Percentiles rank a stretch among this genome's conserved stretches.
phyloP scores from a whole-genome alignment of 2,888 invertebrate genomes.

The Spodoptera exigua region DNA sequence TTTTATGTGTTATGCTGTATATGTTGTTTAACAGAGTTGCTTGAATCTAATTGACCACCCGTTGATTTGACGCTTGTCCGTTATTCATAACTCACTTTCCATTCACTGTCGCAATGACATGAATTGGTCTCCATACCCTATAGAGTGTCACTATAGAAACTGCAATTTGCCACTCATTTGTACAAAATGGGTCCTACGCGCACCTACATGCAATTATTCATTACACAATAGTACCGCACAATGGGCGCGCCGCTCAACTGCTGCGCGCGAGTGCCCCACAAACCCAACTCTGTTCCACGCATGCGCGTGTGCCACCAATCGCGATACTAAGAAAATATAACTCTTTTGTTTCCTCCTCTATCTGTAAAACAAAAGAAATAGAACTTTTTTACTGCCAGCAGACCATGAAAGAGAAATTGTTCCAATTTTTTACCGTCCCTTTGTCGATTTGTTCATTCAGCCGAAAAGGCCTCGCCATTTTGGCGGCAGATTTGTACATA shows the following conservation, averaged over 20 bases:
- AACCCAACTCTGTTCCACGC: slow-evolving; percentile 65
- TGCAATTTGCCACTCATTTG: slow-evolving; percentile 30
- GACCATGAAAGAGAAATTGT: slow-evolving; percentile 14
- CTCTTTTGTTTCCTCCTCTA: slow-evolving; percentile 13
- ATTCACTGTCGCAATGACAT: slow-evolving; percentile 10
- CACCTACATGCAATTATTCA: slow-evolving; percentile 68
- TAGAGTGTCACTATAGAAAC: slow-evolving; percentile 15
- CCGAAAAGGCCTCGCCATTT: slow-evolving; percentile 11
- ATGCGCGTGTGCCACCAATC: slow-evolving; percentile 25
- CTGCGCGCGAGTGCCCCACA: slow-evolving; percentile 74
- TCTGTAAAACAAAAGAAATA: background rate
- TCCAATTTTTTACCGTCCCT: slow-evolving; percentile 22
- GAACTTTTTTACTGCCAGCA: background rate
- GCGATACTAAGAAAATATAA: slow-evolving; percentile 38
- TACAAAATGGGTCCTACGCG: slow-evolving; percentile 31
- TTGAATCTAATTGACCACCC: slow-evolving; percentile 29
- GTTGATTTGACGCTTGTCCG: background rate
- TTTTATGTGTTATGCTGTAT: too few species aligned
- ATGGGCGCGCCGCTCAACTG: slow-evolving; percentile 58
- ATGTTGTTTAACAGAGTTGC: background rate
- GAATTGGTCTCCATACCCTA: slow-evolving; percentile 4
- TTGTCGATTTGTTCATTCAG: slow-evolving; percentile 25
- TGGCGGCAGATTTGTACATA: background rate
- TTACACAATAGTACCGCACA: slow-evolving; percentile 73
- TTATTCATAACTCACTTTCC: slow-evolving; percentile 20